phyloP scores from a whole-genome alignment of 2,888 invertebrate species.

The Melipona bicolor region DNA sequence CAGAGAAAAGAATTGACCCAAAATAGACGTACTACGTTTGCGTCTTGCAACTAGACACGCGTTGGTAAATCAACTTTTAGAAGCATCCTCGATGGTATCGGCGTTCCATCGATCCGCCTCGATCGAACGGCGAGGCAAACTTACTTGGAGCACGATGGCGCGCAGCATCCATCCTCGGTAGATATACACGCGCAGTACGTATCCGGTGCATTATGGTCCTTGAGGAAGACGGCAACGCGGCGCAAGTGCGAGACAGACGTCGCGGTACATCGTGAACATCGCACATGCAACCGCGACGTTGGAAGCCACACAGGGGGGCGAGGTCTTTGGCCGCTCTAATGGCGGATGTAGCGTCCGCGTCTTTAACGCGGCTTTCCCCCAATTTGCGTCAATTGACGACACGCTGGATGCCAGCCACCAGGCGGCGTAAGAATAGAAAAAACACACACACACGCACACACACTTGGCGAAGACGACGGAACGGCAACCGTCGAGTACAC shows the following conservation, averaged over 20 bases:
- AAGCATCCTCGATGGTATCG: constrained; percentile 3
- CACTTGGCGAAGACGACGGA: neutral
- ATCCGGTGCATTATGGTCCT: constrained; percentile 2
- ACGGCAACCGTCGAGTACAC: neutral
- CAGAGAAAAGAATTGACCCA: too few species aligned
- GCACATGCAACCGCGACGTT: constrained; percentile 39
- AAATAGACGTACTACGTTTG: too few species aligned
- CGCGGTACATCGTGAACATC: constrained; percentile 29
- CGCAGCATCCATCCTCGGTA: constrained; percentile 10
- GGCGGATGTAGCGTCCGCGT: constrained; percentile 59
- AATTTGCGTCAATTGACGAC: constrained; percentile 74
- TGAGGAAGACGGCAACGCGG: neutral
- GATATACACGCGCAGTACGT: neutral
- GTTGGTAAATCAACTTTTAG: neutral
- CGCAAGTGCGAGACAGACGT: constrained; percentile 22
- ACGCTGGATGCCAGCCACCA: constrained; percentile 20
- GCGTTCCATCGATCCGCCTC: constrained; percentile 1
- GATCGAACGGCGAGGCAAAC: constrained; percentile 15
- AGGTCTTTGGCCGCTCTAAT: constrained; percentile 70
- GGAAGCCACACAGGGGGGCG: constrained; percentile 34
- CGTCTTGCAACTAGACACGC: neutral
- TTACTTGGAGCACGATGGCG: constrained; percentile 19
- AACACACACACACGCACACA: neutral
- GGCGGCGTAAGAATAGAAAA: constrained; percentile 26
- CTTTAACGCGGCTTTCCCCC: constrained; percentile 70